Base-by-base conservation (phyloP, 2,113 vertebrate species). In the Rhodinocichla rosea region DNA sequence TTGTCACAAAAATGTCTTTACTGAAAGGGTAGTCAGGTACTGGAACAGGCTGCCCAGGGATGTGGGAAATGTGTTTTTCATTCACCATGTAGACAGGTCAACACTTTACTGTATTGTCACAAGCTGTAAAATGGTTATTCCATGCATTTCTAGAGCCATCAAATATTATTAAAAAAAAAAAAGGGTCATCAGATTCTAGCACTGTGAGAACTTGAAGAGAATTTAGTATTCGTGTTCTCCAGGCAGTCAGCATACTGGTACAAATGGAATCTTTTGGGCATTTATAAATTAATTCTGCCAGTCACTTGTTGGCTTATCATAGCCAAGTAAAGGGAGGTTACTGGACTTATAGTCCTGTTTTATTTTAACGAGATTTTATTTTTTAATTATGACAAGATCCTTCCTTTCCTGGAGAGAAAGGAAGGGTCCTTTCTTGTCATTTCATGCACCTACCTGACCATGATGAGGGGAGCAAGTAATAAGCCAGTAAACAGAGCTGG, bases 161-260 rank as follows among this genome's bases (percentile, higher is more conserved):
- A 0, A 33, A 8, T 60, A 68, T 39, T 37, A 11, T 37, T 59
- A 4, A 49, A 42, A 11, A 35, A 53, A 27, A 37, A 47, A 50
- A 26, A 1, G 20, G 11, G 9, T 53, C 32, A 35, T 45, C 0
- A 2, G 1, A 1, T 83, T 64, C 21, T 63, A 59, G 15, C 15
- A 42, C 22, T 19, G 2, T 47, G 39, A 83, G 44, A 71, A 59
- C 30, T 83, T 80, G 39, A 45, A 68, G 28, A 83, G 28, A 68
- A 50, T 76, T 60, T 26, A 14, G 23, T 49, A 20, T 50, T 78
- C 6, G 7, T 10, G 11, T 57, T 55, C 24, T 65, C 20, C 17
- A 37, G 18, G 21, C 17, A 55, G 27, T 33, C 76, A 73, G 42
- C 13, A 4, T 21, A 27, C 30, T 47, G 24, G 16, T 69, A 24